A percentile compares a stretch with the other conserved stretches of the same genome.
Conservation (phyloP, 1,140 invertebrate genomes). For the Eufriesea mexicana region DNA sequence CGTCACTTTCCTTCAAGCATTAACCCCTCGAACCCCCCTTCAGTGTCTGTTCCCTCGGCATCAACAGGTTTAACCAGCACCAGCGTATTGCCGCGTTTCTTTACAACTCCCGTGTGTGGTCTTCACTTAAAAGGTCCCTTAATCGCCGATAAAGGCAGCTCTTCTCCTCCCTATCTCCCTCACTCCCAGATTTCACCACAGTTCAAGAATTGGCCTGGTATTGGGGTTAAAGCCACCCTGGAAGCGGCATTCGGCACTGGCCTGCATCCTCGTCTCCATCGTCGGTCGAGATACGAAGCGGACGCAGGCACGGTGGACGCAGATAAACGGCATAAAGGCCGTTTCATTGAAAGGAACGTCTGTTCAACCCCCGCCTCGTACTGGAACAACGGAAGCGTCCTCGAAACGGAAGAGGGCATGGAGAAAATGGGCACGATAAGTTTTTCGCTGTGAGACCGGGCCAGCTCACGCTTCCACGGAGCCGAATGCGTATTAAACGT, state of each 20-base stretch:
- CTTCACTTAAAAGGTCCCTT: constrained; percentile 12
- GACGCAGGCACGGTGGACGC: constrained; percentile 24
- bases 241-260: background rate
- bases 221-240: constrained; percentile 1
- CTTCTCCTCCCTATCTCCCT: background rate
- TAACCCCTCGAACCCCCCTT: constrained; percentile 34
- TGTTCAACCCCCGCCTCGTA: background rate
- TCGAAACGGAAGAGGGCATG: constrained; percentile 31
- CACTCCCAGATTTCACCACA: background rate
- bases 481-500: constrained; percentile 50
- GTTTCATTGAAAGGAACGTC: constrained; percentile 41
- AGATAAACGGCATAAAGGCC: constrained; percentile 65
- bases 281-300: constrained; percentile 4
- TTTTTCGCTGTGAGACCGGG: constrained; percentile 48
- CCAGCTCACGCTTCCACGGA: constrained; percentile 43
- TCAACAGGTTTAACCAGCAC: constrained; percentile 56
- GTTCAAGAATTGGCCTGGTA: constrained; percentile 5
- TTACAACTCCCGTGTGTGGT: constrained; percentile 14
- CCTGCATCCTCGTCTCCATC: constrained; percentile 34
- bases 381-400: constrained; percentile 45
- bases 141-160: constrained; percentile 18
- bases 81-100: constrained; percentile 5
- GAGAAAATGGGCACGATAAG: constrained; percentile 57
- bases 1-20: constrained; percentile 12
- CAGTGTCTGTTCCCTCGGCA: constrained; percentile 15